Evolutionary conservation across 2,888 invertebrate species (phyloP).

Genomic region (Therioaphis trifolii): DNA sequence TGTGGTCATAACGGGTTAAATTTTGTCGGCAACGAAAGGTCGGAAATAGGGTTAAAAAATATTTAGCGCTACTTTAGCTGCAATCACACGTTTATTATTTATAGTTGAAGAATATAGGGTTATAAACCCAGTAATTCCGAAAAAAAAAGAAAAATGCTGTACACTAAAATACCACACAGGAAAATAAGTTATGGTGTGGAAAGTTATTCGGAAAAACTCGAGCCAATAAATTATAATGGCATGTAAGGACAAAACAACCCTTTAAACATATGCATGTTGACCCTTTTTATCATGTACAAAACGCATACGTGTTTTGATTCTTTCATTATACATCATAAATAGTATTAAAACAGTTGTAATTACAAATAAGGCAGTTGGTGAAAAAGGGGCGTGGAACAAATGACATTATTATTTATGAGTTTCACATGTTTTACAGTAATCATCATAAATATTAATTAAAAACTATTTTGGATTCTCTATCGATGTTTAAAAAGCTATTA

Average conservation of each 20-base stretch:
- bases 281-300: constrained; percentile 56
- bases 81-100: constrained; percentile 61
- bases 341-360: constrained; percentile 51
- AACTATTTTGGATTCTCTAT: constrained; percentile 30
- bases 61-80: constrained; percentile 59
- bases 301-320: constrained; percentile 53
- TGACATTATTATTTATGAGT: constrained; percentile 41
- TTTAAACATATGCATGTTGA: constrained; percentile 58
- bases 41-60: constrained; percentile 62
- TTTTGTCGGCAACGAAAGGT: constrained; percentile 48
- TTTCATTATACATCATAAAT: constrained; percentile 29
- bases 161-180: constrained; percentile 40
- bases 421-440: not conserved
- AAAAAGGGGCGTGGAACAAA: constrained; percentile 47
- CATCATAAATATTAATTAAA: constrained; percentile 58
- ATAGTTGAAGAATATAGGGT: constrained; percentile 50
- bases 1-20: constrained; percentile 39
- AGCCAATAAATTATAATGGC: constrained; percentile 55
- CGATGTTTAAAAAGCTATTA: constrained; percentile 39
- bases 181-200: constrained; percentile 55
- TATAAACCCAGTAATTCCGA: constrained; percentile 16
- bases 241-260: constrained; percentile 60
- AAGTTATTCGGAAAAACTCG: constrained; percentile 58
- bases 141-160: not conserved
- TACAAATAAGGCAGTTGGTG: constrained; percentile 47